Base-by-base conservation (phyloP, 2,113 vertebrate genomes). In the Amblyopsis rosae region DNA sequence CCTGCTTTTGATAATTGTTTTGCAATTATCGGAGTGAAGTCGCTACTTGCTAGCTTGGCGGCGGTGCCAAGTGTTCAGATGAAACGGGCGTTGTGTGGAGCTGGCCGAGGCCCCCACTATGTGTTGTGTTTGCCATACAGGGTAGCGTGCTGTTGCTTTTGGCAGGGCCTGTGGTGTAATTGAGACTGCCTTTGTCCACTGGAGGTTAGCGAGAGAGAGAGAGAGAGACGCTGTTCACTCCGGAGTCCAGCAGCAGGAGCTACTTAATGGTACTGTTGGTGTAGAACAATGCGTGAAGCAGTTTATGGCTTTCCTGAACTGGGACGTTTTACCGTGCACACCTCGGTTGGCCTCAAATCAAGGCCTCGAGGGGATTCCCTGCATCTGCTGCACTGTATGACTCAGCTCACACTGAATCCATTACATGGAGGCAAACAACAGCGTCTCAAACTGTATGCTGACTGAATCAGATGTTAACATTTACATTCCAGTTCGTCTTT, bases 111-210 rank as follows among this genome's bases (percentile, higher is more conserved):
- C 6, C 49, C n/a, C 26, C 49, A 64, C 62, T 59, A 61, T 26
- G 69, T 7, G 69, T 5, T 5, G n/a, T 9, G 66, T 69, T 33
- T 12, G 13, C 51, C 41, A 13, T 33, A 67, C 66, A 33, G 62
- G 1, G 64, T 45, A 45, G 51, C 26, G 26, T 26, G 26, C 26
- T 73, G 83, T 78, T 82, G 69, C 64, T 65, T 1, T 69, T 81
- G 80, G 80, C 78, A 59, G 55, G 9, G 32, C 61, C 0, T 41
- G 50, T 0, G 50, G 33, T 46, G 69, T 75, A 62, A 85, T 78
- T 72, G 72, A 32, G 75, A 69, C 68, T 41, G 19, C 54, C 64
- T 26, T 35, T 9, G 51, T n/a, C 3, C 51, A 48, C 0, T 0
- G 70, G 59, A 67, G 73, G 41, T 45, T 45, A 9, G 26, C 26